Conservation (phyloP, 2,888 invertebrate genomes). For the Harpalus rufipes region DNA sequence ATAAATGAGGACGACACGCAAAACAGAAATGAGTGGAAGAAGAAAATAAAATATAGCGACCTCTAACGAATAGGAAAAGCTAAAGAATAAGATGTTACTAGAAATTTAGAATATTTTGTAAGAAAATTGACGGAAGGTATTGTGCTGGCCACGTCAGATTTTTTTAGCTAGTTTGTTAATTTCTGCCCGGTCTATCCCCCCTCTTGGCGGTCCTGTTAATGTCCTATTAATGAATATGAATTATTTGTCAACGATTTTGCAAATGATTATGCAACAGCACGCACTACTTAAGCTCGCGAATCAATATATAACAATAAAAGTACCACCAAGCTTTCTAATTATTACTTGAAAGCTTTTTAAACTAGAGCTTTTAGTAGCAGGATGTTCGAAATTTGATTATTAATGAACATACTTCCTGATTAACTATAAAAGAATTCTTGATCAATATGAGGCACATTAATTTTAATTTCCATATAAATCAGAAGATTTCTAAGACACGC, state of each 20-base stretch:
- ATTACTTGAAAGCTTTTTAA: conserved; percentile 1
- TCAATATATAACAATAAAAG: not conserved
- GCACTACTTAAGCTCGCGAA: not conserved
- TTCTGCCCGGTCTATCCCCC: too few species aligned
- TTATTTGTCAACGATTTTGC: conserved; percentile 41
- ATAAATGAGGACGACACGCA: too few species aligned
- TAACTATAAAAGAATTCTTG: not conserved
- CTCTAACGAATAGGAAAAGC: too few species aligned
- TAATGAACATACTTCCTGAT: not conserved
- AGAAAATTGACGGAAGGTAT: too few species aligned
- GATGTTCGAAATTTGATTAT: not conserved
- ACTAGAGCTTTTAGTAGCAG: conserved; percentile 1
- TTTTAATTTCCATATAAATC: conserved; percentile 27
- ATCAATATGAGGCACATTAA: conserved; percentile 36
- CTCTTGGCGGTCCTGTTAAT: too few species aligned
- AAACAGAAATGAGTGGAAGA: too few species aligned
- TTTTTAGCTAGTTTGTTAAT: too few species aligned
- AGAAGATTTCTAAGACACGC: conserved; percentile 32
- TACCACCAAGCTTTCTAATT: not conserved
- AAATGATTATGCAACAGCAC: conserved; percentile 35
- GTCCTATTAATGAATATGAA: conserved; percentile 42
- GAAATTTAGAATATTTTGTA: too few species aligned
- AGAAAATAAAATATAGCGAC: too few species aligned
- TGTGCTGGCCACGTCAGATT: too few species aligned
- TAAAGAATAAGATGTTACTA: too few species aligned